Percentiles rank a stretch among this genome's conserved stretches.
phyloP scores from a whole-genome alignment of 2,888 invertebrate species.

The Oscheius myriophilus region DNA sequence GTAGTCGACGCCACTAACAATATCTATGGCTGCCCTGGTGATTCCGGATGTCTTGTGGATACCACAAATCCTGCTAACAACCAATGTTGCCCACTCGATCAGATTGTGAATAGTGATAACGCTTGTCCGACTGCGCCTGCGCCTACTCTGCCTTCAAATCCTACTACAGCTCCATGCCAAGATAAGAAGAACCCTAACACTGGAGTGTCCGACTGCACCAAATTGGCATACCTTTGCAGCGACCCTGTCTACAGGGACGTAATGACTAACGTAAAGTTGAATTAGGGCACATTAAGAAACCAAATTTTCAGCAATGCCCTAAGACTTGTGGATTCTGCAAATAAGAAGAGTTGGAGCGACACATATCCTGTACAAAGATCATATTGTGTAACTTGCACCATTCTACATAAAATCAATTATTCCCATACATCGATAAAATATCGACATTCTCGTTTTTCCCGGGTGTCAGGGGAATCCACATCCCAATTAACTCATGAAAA shows the following conservation, averaged over 20 bases:
- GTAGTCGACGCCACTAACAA: no score
- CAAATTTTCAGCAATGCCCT: no score
- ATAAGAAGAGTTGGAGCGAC: no score
- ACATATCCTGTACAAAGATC: no score
- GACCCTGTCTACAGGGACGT: slow-evolving; percentile 1
- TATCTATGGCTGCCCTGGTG: slow-evolving; percentile 6
- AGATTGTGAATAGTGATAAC: not conserved
- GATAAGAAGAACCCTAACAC: slow-evolving; percentile 9
- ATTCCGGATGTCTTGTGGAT: slow-evolving; percentile 2
- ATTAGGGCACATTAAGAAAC: no score
- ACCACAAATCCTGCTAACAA: not conserved
- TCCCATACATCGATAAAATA: no score
- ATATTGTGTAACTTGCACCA: no score
- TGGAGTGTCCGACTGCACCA: slow-evolving; percentile 1
- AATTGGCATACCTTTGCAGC: slow-evolving; percentile 4
- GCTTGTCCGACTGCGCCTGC: not conserved
- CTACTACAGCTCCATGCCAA: not conserved
- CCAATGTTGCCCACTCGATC: slow-evolving; percentile 1
- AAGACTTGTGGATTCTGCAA: no score
- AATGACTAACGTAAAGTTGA: not conserved
- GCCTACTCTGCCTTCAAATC: not conserved
- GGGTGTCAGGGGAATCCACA: no score
- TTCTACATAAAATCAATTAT: no score
- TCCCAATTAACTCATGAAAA: no score
- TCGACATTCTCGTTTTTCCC: no score